These are phyloP conservation scores for Heterochromis multidens DNA, from an alignment of 2,113 vertebrate species.

Conservation along the genomic window DNA sequence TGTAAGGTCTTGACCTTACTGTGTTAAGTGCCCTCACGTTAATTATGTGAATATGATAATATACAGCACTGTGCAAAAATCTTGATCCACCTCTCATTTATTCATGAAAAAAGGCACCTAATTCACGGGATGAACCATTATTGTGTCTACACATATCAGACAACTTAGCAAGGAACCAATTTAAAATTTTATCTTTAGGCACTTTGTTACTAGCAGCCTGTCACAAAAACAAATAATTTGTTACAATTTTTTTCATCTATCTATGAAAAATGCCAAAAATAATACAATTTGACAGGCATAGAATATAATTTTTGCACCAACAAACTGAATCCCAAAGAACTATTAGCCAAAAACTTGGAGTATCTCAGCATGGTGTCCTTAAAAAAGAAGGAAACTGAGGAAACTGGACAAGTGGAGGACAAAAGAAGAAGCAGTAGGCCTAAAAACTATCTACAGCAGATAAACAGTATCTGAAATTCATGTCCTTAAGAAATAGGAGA, in stretches of 20 bases:
- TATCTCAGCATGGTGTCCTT: background rate
- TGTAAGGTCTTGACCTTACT: background rate
- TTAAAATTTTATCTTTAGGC: background rate
- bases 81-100: background rate
- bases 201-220: too few relatives aligned
- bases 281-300: background rate
- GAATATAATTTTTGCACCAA: background rate
- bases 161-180: background rate
- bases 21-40: background rate
- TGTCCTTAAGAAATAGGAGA: background rate
- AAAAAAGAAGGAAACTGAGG: background rate
- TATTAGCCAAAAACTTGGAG: background rate
- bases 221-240: too few relatives aligned
- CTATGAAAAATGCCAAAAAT: background rate
- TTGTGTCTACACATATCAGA: background rate
- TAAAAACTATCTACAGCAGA: background rate
- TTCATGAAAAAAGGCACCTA: background rate
- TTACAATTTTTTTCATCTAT: background rate
- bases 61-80: background rate
- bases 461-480: background rate
- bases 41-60: background rate
- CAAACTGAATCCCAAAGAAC: background rate
- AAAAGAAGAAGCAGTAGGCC: background rate
- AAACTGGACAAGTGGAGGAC: background rate
- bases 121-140: background rate